phyloP scores from a whole-genome alignment of 2,888 invertebrate genomes.

The Actias luna region DNA sequence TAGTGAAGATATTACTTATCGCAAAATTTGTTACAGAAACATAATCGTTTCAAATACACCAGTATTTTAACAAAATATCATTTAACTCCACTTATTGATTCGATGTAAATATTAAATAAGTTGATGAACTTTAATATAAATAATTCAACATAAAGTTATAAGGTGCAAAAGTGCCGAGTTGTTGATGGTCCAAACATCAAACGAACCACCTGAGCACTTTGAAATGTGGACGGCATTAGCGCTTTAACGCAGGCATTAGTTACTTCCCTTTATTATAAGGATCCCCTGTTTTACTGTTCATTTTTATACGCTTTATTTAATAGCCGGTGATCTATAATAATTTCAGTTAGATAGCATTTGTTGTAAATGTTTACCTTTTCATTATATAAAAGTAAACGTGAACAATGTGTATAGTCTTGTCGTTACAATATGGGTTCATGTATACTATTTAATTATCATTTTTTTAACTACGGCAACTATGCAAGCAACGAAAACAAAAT shows the following conservation, averaged over 20 bases:
- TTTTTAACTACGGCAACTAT: no score
- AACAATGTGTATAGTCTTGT: no score
- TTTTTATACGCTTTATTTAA: slow-evolving; percentile 17
- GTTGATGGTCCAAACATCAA: slow-evolving; percentile 37
- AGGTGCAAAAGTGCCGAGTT: slow-evolving; percentile 40
- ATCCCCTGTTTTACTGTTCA: slow-evolving; percentile 16
- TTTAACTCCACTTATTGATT: background rate
- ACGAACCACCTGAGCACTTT: slow-evolving; percentile 45
- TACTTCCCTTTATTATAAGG: slow-evolving; percentile 20
- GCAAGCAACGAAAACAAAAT: no score
- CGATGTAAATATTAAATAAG: background rate
- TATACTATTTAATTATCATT: no score
- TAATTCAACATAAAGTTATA: slow-evolving; percentile 23
- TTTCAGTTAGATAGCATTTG: background rate
- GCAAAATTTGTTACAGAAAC: no score
- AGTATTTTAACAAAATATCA: background rate
- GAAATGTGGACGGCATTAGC: slow-evolving; percentile 46
- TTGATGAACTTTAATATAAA: slow-evolving; percentile 6
- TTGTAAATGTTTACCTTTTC: background rate
- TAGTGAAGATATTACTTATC: no score
- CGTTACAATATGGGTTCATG: no score
- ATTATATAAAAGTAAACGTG: background rate
- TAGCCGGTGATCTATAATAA: slow-evolving; percentile 15
- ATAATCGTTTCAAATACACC: background rate
- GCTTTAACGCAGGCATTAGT: slow-evolving; percentile 32